Base-by-base conservation (phyloP, 2,888 invertebrate genomes). In the Coecobrya sp. region DNA sequence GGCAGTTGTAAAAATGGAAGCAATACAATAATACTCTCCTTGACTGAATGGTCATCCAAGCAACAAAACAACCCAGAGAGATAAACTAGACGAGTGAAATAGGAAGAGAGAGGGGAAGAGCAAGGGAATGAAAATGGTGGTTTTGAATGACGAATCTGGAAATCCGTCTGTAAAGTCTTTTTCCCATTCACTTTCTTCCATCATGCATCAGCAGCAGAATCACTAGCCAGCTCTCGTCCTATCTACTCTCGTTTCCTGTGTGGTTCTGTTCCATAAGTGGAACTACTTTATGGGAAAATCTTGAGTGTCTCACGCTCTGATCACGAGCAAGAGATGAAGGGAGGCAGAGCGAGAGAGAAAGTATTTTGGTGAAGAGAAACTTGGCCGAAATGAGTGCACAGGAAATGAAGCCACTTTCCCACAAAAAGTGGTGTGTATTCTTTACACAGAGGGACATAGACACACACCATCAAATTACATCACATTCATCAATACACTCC, bases 321-420 rank as follows among this genome's bases (percentile, higher is more conserved):
- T 76, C 25, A n/a, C 27, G 45, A 76, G 62, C 62, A 42, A 68
- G 27, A 36, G 22, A 76, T 5, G 19, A 25, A 42, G 73, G 45
- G 22, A 45, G 42, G 19, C 8, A 70, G 4, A 19, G 70, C 30
- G 62, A n/a, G 22, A 62, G 25, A 22, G n/a, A 70, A 0, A 19
- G 70, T 19, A 70, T 70, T 65, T 42, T 42, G 10, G 22, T 22
- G 19, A 76, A 49, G 73, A 45, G 73, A 76, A 76, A 45, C 22
- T 76, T 76, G 45, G 45, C 22, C 19, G 45, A 36, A 36, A 36
- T 36, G 36, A 76, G 45, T 76, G n/a, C 70, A 27, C 79, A 79
- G 79, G 79, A 79, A 79, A 79, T 79, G 52, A 52, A 79, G 27
- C 79, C 79, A 79, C 52, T 79, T 52, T 79, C 16, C 52, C 27